phyloP scores from a whole-genome alignment of 2,888 invertebrate species.

The Junonia oenone region DNA sequence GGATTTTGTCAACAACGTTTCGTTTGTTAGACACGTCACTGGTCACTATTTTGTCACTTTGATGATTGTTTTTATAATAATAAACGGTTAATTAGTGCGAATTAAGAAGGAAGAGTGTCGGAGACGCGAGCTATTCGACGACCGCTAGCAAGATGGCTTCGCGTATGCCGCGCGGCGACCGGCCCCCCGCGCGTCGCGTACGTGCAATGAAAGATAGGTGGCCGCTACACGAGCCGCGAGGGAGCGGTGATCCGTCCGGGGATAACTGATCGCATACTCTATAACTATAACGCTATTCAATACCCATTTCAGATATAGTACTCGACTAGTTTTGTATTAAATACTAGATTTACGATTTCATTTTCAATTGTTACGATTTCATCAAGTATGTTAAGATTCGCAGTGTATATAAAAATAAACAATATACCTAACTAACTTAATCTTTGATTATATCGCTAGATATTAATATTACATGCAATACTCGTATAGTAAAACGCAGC shows the following conservation, averaged over 20 bases:
- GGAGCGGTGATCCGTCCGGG: conserved; percentile 44
- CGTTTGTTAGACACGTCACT: conserved; percentile 42
- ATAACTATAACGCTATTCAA: background rate
- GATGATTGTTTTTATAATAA: conserved; percentile 45
- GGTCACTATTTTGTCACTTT: conserved; percentile 38
- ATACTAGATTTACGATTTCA: too few species aligned
- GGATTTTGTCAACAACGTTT: conserved; percentile 53
- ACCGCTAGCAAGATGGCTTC: conserved; percentile 76
- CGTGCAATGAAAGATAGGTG: conserved; percentile 80
- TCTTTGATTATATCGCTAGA: too few species aligned
- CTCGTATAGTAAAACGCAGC: too few species aligned
- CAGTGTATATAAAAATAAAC: too few species aligned
- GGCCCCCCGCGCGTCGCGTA: conserved; percentile 68
- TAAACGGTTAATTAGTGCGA: conserved; percentile 71
- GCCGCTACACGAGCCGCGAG: conserved; percentile 50
- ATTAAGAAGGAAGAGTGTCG: conserved; percentile 65
- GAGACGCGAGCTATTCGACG: conserved; percentile 75
- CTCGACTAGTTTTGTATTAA: too few species aligned
- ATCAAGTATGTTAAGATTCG: too few species aligned
- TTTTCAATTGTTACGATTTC: too few species aligned
- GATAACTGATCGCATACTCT: conserved; percentile 36
- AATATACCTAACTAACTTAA: too few species aligned
- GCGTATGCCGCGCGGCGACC: conserved; percentile 55
- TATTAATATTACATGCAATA: too few species aligned
- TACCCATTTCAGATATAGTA: background rate